Evolutionary conservation across 2,797 vertebrate genomes (phyloP).

Genomic region (Botia almorhae): DNA sequence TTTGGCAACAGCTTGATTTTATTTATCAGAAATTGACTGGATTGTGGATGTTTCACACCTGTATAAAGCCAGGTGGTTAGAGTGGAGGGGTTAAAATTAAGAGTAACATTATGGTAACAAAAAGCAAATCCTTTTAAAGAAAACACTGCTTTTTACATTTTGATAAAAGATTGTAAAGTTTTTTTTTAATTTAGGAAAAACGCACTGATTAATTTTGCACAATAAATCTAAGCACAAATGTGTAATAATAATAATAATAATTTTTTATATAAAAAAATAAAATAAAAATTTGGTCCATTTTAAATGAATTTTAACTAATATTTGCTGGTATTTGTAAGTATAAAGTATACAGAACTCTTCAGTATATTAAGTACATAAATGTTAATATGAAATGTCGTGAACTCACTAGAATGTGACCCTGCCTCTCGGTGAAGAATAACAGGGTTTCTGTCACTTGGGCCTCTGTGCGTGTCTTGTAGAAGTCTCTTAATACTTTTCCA

Average conservation of each 20-base stretch:
- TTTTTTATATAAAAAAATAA: neutral
- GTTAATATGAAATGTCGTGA: slow-evolving; percentile 1
- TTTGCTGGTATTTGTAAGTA: neutral
- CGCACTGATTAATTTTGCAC: neutral
- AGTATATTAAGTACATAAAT: neutral
- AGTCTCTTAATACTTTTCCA: slow-evolving; percentile 75
- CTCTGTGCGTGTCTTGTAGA: slow-evolving; percentile 79
- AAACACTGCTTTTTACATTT: no score
- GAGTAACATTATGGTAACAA: no score
- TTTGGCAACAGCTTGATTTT: no score
- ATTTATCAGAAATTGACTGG: no score
- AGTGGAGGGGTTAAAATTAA: no score
- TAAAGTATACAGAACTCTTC: neutral
- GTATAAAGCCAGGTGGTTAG: no score
- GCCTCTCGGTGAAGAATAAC: slow-evolving; percentile 79
- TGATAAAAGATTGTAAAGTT: neutral
- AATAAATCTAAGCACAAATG: no score
- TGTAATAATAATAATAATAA: no score
- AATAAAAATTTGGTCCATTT: neutral
- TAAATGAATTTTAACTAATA: neutral
- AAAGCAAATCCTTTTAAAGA: no score
- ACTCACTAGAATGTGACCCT: slow-evolving; percentile 81
- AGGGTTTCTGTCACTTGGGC: slow-evolving; percentile 80
- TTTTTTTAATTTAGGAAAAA: neutral
- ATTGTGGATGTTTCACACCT: no score